These are phyloP conservation scores for Procavia capensis DNA, from an alignment of 2,113 vertebrate species.

Conservation along the genomic window DNA sequence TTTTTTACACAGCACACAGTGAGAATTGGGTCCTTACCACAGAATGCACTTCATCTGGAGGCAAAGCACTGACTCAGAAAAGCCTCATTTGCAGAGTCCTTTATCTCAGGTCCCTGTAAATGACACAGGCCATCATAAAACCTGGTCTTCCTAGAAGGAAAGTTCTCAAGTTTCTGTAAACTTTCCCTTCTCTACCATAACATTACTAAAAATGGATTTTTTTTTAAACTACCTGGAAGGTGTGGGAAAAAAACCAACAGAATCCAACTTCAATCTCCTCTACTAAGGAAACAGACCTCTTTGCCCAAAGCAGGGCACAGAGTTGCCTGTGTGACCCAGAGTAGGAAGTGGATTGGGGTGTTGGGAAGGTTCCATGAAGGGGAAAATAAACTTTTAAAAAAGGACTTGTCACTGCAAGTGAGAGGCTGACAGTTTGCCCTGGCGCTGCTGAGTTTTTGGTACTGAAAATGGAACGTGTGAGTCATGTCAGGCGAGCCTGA, in stretches of 20 bases:
- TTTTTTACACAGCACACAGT: not conserved
- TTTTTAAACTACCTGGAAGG: not conserved
- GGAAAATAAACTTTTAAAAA: conserved; percentile 49
- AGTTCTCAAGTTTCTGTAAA: conserved; percentile 14
- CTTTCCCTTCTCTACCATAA: not conserved
- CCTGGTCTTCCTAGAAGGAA: not conserved
- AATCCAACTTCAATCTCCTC: not conserved
- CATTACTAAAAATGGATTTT: not conserved
- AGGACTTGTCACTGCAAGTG: not conserved
- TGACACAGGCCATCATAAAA: not conserved
- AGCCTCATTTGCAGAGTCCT: not conserved
- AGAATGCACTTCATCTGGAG: not conserved
- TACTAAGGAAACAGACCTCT: not conserved
- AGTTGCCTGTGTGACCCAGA: not conserved
- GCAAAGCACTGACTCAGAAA: not conserved
- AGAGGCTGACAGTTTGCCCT: conserved; percentile 1
- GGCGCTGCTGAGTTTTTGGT: not conserved
- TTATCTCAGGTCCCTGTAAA: not conserved
- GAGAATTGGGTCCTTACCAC: not conserved
- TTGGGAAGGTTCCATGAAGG: not conserved
- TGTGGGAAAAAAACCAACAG: not conserved
- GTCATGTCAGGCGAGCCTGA: conserved; percentile 1
- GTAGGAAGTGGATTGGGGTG: not conserved
- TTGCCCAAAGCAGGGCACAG: not conserved
- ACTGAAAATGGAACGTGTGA: conserved; percentile 24